These are phyloP conservation scores for Poecilobothrus nobilitatus DNA, from an alignment of 2,888 invertebrate genomes.

Conservation along the genomic window DNA sequence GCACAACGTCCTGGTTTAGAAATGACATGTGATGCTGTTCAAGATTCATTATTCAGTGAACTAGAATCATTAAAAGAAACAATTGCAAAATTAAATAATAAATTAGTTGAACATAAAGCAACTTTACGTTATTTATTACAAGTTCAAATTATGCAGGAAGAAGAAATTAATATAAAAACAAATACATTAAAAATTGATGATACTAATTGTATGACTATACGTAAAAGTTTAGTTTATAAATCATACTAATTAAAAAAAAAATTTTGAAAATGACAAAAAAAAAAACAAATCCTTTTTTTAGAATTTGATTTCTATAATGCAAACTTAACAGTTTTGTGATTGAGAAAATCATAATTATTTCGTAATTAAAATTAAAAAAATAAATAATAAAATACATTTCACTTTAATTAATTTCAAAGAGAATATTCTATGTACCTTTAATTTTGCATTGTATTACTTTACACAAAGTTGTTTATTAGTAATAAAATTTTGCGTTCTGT, in stretches of 20 bases:
- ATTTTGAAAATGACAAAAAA: too few relatives aligned
- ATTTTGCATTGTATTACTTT: too few relatives aligned
- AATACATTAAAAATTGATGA: conserved; percentile 90
- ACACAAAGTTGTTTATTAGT: too few relatives aligned
- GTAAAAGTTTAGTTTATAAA: conserved; percentile 66
- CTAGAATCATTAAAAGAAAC: conserved; percentile 60
- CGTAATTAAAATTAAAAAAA: too few relatives aligned
- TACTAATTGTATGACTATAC: conserved; percentile 78
- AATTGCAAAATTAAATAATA: conserved; percentile 58
- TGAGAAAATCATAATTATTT: too few relatives aligned
- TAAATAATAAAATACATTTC: too few relatives aligned
- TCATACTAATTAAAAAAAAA: conserved; percentile 55
- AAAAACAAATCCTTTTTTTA: too few relatives aligned
- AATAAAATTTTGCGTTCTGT: too few relatives aligned
- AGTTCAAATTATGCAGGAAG: conserved; percentile 81
- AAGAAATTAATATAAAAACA: conserved; percentile 84
- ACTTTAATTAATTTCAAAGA: too few relatives aligned
- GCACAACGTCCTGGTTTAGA: conserved; percentile 73
- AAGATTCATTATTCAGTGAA: conserved; percentile 64
- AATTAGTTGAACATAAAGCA: conserved; percentile 63
- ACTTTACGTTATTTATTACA: conserved; percentile 74
- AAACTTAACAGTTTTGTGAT: too few relatives aligned
- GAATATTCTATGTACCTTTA: too few relatives aligned
- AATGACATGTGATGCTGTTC: conserved; percentile 72
- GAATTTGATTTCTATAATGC: too few relatives aligned